Conservation (phyloP, 2,113 vertebrate species). For the Seriola dumerili region DNA sequence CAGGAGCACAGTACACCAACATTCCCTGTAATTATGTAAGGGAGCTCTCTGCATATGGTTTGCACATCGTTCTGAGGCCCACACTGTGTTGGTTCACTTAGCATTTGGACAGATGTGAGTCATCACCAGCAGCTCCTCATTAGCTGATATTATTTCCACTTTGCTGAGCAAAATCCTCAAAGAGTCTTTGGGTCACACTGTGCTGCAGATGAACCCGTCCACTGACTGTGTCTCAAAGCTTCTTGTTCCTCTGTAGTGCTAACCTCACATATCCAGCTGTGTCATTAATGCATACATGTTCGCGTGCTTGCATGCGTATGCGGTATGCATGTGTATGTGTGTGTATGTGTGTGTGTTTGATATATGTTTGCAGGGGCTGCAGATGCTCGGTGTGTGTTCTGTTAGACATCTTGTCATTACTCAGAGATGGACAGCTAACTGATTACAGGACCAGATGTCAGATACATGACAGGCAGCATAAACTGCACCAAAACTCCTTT, state of each 20-base stretch:
- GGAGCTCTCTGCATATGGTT: slow-evolving; percentile 55
- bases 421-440: slow-evolving; percentile 21
- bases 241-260: slow-evolving; percentile 3
- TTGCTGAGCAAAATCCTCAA: slow-evolving; percentile 64
- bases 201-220: slow-evolving; percentile 27
- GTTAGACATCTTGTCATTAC: slow-evolving; percentile 19
- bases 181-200: slow-evolving; percentile 34
- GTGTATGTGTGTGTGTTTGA: slow-evolving; percentile 22
- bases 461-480: slow-evolving; percentile 1
- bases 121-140: slow-evolving; percentile 76
- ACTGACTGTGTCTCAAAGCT: slow-evolving; percentile 52
- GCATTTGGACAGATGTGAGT: slow-evolving; percentile 74
- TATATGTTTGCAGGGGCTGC: slow-evolving; percentile 20
- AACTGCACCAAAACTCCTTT: neutral
- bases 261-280: slow-evolving; percentile 38
- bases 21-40: slow-evolving; percentile 53
- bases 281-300: slow-evolving; percentile 16
- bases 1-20: slow-evolving; percentile 36
- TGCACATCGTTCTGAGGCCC: slow-evolving; percentile 55
- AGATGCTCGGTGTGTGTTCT: slow-evolving; percentile 35
- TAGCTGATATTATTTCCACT: slow-evolving; percentile 76
- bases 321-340: neutral
- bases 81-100: slow-evolving; percentile 65
- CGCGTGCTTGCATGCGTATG: slow-evolving; percentile 9
- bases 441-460: slow-evolving; percentile 67